Base-by-base conservation (phyloP, 1,140 invertebrate genomes). In the Lasioglossum baleicum region DNA sequence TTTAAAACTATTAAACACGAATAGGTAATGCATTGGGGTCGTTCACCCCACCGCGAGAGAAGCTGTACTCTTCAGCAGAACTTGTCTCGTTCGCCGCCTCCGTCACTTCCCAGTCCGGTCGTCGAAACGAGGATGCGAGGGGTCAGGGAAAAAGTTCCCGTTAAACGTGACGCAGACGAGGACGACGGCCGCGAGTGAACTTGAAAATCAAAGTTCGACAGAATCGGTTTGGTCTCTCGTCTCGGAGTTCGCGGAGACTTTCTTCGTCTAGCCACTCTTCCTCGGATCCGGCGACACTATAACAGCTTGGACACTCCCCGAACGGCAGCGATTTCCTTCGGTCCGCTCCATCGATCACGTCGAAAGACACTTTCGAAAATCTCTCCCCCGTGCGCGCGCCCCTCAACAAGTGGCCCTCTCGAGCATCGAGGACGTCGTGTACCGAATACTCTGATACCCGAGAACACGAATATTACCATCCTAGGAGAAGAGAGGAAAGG, bases 161-260 rank as follows among this genome's bases (percentile, higher is more conserved):
- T 80, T 74, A 68, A 84, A 80, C 71, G 68, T 53, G 73, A 20
- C 26, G 48, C 58, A 66, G 69, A 79, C 35, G 35, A 26, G 26
- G 26, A 35, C 35, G 35, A 35, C 76, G 69, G 84, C 77, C 71
- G 10, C 13, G 44, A 48, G 11, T 48, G 83, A 79, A 85, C 80
- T 80, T 83, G 73, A 76, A 88, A 88, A 88, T 89, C 76, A 83
- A 89, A 88, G 83, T 89, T 90, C 83, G 81, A 87, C 79, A 80
- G 84, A 65, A 83, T 85, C 75, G 82, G 85, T 87, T 89, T 90
- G 83, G 35, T 35, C 75, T 79, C 82, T 86, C 56, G 48, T 71
- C 82, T 53, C 56, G 42, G 80, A 87, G 64, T 87, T 86, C 64
- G 61, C 77, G 63, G 82, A 85, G 75, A 35, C 35, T 35, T 83